phyloP scores from a whole-genome alignment of 1,140 invertebrate species.

The Helicoverpa armigera region DNA sequence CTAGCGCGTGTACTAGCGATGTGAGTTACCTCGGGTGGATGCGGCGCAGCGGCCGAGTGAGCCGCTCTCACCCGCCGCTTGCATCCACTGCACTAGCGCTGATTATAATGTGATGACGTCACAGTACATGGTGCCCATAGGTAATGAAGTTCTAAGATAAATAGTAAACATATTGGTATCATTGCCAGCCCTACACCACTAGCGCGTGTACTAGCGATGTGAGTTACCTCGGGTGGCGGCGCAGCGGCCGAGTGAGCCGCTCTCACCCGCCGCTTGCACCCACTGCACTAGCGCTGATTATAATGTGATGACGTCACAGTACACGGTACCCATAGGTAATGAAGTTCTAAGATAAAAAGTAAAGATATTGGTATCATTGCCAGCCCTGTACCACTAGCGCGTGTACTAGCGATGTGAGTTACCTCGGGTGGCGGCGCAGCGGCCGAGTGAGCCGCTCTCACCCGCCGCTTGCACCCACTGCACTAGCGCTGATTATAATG shows the following conservation, averaged over 20 bases:
- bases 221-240: conserved; percentile 72
- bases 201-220: conserved; percentile 74
- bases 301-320: background rate
- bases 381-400: conserved; percentile 74
- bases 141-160: background rate
- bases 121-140: too few relatives aligned
- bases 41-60: conserved; percentile 68
- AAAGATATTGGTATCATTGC: background rate
- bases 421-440: conserved; percentile 67
- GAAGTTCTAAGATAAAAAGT: background rate
- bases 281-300: conserved; percentile 17
- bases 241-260: conserved; percentile 64
- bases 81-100: conserved; percentile 14
- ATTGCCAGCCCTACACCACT: conserved; percentile 68
- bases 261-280: conserved; percentile 49
- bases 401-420: conserved; percentile 76
- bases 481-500: conserved; percentile 21
- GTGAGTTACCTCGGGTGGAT: conserved; percentile 73
- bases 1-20: conserved; percentile 74
- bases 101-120: conserved; percentile 19
- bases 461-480: conserved; percentile 42
- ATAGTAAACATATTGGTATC: background rate
- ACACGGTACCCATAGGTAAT: too few relatives aligned
- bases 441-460: conserved; percentile 61
- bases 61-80: conserved; percentile 52